phyloP scores from a whole-genome alignment of 2,113 vertebrate genomes.

The Geococcyx californianus region DNA sequence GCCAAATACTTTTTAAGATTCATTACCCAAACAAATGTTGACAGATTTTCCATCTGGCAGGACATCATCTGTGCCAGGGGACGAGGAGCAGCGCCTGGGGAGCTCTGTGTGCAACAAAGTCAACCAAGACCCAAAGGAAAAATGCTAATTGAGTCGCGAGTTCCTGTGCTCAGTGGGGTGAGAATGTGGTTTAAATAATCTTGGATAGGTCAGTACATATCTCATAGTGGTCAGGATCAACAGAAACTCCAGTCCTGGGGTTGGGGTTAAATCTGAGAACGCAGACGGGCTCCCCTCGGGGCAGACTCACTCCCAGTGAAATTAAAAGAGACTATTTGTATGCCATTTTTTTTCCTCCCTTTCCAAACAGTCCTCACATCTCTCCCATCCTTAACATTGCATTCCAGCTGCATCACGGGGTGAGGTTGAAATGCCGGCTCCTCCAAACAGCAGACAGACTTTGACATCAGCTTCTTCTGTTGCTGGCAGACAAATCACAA shows the following conservation, averaged over 20 bases:
- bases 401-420: background rate
- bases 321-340: background rate
- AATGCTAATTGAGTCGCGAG: background rate
- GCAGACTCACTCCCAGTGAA: background rate
- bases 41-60: constrained; percentile 62
- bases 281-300: background rate
- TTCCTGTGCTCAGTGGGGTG: background rate
- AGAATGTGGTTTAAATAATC: background rate
- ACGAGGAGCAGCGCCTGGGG: background rate
- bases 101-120: constrained; percentile 23
- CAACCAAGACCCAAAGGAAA: background rate
- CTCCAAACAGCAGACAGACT: background rate
- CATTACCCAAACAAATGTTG: constrained; percentile 50
- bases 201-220: background rate
- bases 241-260: background rate
- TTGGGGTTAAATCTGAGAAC: background rate
- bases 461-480: background rate
- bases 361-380: background rate
- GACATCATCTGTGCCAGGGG: constrained; percentile 48
- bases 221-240: background rate
- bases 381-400: background rate
- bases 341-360: background rate
- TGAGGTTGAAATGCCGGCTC: background rate
- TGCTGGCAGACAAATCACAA: background rate
- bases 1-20: constrained; percentile 46